Evolutionary conservation across 2,888 invertebrate species (phyloP), one percentile per base, ranked within the genome.

Genomic region (Torymus aiolomorphi): DNA sequence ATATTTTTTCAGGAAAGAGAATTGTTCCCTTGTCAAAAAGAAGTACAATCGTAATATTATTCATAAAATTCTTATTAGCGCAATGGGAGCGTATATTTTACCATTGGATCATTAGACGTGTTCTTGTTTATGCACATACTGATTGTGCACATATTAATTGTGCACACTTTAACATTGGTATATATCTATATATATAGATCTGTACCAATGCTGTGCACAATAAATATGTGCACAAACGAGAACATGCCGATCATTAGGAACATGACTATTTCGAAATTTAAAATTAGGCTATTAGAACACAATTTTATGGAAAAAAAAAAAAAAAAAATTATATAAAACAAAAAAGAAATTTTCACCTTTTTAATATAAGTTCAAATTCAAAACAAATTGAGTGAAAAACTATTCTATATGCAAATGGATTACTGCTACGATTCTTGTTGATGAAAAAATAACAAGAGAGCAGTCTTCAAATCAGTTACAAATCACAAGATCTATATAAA

Each of bases 231-330:
- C n/a, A n/a, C n/a, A n/a, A n/a, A n/a, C n/a, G n/a, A n/a, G n/a
- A n/a, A n/a, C n/a, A n/a, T n/a, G n/a, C n/a, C n/a, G 42, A 42
- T 66, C 51, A 75, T 71, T 78, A 78, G 78, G 78, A 81, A 81
- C 80, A 81, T 57, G 66, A 76, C 62, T 80, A 72, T 65, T 65
- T 67, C n/a, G 20, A 76, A 76, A 52, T 62, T 52, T 61, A 59
- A 61, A 74, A 74, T 54, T 59, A 65, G 42, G 66, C 42, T 57
- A 8, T n/a, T 63, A 24, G 59, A 31, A 12, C 14, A 18, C 14
- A 71, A 57, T 74, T 54, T 66, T 66, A 56, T 71, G 20, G n/a
- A 59, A 66, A 62, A 42, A 54, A 69, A 62, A 56, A 51, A 20
- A 11, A 59, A 51, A 18, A 71, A 42, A 42, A 42, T 42, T 54